Evolutionary conservation across 2,888 invertebrate species (phyloP), one percentile per base, ranked within the genome.

Genomic region (Cerastis rubricosa): DNA sequence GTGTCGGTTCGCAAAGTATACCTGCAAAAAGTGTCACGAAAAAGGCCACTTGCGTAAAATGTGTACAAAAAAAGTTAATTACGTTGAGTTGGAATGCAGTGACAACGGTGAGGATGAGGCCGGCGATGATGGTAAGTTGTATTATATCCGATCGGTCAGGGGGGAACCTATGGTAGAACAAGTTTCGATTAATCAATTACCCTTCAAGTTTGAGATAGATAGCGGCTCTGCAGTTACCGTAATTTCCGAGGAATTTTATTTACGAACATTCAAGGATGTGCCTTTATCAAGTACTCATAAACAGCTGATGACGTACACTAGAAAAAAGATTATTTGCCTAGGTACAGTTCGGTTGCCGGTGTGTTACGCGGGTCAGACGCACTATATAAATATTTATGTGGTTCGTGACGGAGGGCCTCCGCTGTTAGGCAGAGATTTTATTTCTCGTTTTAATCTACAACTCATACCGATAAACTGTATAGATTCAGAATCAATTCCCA

Each of bases 1-100:
- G 0, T 61, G 59, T 71, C 54, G 51, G 51, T 76, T 61, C 5
- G 49, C 76, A 25, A 76, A 76, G 11, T 66, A 59, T 7, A 5
- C 9, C 0, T 76, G 71, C 43, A 76, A 71, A 65, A 76, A 71
- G 29, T 71, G 75, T 66, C n/a, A 49, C 14, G 35, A 49, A n/a
- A 67, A 71, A 71, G 40, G 43, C 49, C 65, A 71, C 29, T 11
- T 72, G 17, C 72, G 71, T 25, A 71, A 43, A 61, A 76, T 66
- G 66, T 76, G 72, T 9, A 2, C 35, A 35, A 11, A 43, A 0
- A 71, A 76, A 63, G 19, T 72, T 6, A 72, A 72, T 61, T 76
- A 29, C 51, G 66, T 76, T n/a, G 40, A 66, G 45, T 47, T 57
- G 75, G 66, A 65, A 66, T 17, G 22, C 68, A 65, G 73, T 43